Evolutionary conservation across 2,113 vertebrate species (phyloP).

Genomic region (Formicarius rufipectus): DNA sequence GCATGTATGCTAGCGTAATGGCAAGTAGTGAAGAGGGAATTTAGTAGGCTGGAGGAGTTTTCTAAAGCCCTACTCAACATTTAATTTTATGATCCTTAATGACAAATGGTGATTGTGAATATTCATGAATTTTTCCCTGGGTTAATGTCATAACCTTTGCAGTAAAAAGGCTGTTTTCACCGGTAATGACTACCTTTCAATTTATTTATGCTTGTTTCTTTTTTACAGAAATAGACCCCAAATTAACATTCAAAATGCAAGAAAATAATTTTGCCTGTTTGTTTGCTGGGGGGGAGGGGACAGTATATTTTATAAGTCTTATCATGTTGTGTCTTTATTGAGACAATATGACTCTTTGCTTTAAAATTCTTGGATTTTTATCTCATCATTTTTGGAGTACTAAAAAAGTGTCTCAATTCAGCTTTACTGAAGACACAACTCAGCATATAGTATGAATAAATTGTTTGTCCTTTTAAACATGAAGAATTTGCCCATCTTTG

Average conservation of each 20-base stretch:
- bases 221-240: not conserved
- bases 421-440: not conserved
- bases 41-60: constrained; percentile 49
- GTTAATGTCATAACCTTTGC: constrained; percentile 64
- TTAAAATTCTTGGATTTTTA: not conserved
- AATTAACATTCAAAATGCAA: constrained; percentile 19
- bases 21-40: constrained; percentile 26
- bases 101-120: constrained; percentile 67
- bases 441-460: not conserved
- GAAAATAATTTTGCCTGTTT: constrained; percentile 5
- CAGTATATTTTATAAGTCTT: not conserved
- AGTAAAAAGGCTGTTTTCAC: constrained; percentile 48
- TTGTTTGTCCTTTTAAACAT: not conserved
- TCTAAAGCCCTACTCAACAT: constrained; percentile 59
- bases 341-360: not conserved
- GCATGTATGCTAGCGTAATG: not conserved
- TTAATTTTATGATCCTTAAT: constrained; percentile 69
- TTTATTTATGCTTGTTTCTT: not conserved
- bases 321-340: not conserved
- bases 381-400: not conserved
- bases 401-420: not conserved
- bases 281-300: not conserved
- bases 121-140: constrained; percentile 68
- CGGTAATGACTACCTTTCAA: constrained; percentile 40
- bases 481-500: not conserved